These are phyloP conservation scores for Dicyrtomina minuta DNA, from an alignment of 2,888 invertebrate species.

Conservation along the genomic window DNA sequence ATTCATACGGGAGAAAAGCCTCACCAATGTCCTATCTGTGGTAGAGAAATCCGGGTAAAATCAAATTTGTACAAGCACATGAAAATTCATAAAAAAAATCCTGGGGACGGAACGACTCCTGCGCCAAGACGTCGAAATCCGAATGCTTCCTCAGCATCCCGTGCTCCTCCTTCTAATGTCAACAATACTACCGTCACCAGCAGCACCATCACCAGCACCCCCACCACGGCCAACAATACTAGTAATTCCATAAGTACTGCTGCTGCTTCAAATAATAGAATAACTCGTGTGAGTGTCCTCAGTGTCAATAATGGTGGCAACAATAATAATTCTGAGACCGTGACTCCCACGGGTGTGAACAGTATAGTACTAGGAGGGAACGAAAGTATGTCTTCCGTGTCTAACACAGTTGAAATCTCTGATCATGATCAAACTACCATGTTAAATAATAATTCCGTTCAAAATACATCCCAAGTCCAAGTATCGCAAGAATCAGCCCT, in stretches of 20 bases:
- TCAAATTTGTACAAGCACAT: slow-evolving; percentile 53
- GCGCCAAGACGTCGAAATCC: not conserved
- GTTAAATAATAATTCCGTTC: slow-evolving; percentile 34
- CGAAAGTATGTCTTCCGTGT: slow-evolving; percentile 14
- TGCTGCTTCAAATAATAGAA: not conserved
- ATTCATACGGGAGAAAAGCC: slow-evolving; percentile 50
- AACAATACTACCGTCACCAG: not conserved
- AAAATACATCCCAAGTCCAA: slow-evolving; percentile 25
- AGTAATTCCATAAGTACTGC: not conserved
- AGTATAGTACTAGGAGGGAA: not conserved
- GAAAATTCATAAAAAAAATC: slow-evolving; percentile 50
- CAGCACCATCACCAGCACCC: no score
- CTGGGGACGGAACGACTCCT: not conserved
- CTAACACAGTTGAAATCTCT: not conserved
- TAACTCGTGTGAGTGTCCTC: not conserved
- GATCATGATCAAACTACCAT: slow-evolving; percentile 11
- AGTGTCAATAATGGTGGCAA: not conserved
- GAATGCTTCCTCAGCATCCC: not conserved
- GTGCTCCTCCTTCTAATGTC: no score
- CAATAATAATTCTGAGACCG: not conserved
- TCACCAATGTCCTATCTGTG: slow-evolving; percentile 49
- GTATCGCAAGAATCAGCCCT: slow-evolving; percentile 25
- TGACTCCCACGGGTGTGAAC: not conserved
- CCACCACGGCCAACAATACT: no score
- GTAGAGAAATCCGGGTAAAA: slow-evolving; percentile 50